These are phyloP conservation scores for Phylloscopus collybita DNA, from an alignment of 2,797 vertebrate species.

Conservation along the genomic window DNA sequence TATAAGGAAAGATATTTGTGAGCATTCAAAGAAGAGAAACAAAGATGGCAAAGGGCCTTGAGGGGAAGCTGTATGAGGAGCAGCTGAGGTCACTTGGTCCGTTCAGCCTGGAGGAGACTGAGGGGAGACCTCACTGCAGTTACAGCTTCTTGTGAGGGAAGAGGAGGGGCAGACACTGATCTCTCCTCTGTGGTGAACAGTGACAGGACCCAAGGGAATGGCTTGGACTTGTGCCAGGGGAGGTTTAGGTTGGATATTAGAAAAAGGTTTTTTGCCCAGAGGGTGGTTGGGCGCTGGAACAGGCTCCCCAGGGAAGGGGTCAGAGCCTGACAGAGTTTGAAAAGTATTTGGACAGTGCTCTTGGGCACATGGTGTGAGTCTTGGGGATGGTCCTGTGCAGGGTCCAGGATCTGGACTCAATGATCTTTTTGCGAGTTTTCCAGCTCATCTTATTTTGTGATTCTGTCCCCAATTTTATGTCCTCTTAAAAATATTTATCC, in stretches of 20 bases:
- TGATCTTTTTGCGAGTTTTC: not conserved
- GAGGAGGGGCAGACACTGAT: not conserved
- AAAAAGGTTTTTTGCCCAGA: not conserved
- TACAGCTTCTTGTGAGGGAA: not conserved
- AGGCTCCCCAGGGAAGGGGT: not conserved
- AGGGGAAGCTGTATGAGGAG: not conserved
- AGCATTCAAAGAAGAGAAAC: not conserved
- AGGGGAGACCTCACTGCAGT: not conserved
- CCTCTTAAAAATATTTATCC: not conserved
- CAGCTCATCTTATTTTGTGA: not conserved
- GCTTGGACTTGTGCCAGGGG: rapidly evolving
- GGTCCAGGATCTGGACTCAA: not conserved
- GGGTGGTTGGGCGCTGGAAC: not conserved
- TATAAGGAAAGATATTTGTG: not conserved
- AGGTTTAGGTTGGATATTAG: not conserved
- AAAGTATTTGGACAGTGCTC: not conserved
- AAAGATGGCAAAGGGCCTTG: not conserved
- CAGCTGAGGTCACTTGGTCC: not conserved
- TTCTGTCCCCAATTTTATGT: not conserved
- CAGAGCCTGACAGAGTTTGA: not conserved
- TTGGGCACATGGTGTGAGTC: rapidly evolving
- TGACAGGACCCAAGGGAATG: rapidly evolving
- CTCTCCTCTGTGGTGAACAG: rapidly evolving
- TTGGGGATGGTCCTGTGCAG: not conserved
- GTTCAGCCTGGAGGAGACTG: not conserved